A percentile compares a stretch with the other conserved stretches of the same genome.
Evolutionary conservation across 2,113 vertebrate genomes (phyloP).

Genomic region (Corythoichthys intestinalis): DNA sequence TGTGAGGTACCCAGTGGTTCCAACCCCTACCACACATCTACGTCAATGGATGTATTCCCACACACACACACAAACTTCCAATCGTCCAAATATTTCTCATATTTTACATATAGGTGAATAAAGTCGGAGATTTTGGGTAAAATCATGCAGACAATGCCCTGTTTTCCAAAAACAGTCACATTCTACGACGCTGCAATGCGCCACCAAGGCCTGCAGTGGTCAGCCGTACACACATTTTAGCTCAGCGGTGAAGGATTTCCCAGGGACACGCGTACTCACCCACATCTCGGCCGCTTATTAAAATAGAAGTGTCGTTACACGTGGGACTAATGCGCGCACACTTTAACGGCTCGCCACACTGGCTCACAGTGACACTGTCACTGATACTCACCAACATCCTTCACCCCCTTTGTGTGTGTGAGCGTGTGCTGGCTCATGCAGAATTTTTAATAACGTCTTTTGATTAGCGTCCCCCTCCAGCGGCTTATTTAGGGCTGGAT

Average conservation of each 20-base stretch:
- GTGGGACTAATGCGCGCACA: constrained; percentile 39
- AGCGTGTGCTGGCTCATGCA: constrained; percentile 54
- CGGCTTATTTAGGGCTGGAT: constrained; percentile 76
- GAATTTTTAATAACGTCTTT: constrained; percentile 77
- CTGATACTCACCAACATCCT: constrained; percentile 58
- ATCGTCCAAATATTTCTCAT: too few relatives aligned
- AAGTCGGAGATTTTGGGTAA: too few relatives aligned
- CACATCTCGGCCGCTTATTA: constrained; percentile 60
- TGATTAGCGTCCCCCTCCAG: constrained; percentile 74
- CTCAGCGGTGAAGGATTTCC: constrained; percentile 58
- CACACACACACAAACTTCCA: too few relatives aligned
- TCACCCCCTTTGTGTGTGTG: constrained; percentile 39
- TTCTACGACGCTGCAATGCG: constrained; percentile 15
- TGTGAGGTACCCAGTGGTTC: too few relatives aligned
- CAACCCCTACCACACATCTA: too few relatives aligned
- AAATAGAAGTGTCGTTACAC: constrained; percentile 64
- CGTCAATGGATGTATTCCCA: too few relatives aligned
- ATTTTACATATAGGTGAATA: too few relatives aligned
- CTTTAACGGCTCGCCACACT: constrained; percentile 29
- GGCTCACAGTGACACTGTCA: constrained; percentile 43
- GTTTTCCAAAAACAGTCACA: constrained; percentile 10
- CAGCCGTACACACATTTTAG: constrained; percentile 45
- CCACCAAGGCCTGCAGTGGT: constrained; percentile 47
- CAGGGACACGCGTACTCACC: constrained; percentile 61
- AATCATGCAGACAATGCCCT: constrained; percentile 20